Base-by-base conservation (phyloP, 2,113 vertebrate species). In the Otus sunia region DNA sequence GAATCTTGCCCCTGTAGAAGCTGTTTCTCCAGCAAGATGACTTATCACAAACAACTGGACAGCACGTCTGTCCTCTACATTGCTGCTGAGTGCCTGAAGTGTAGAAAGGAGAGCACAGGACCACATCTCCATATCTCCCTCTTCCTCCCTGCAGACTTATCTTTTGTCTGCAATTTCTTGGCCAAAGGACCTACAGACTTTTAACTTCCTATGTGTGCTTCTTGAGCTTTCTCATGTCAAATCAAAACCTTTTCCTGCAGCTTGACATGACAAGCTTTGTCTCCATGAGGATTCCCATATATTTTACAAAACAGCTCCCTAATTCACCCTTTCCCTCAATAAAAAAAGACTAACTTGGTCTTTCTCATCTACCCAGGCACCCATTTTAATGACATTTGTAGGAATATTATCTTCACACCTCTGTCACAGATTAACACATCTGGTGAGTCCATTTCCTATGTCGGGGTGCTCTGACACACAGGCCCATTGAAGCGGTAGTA, bases 371-470 rank as follows among this genome's bases (percentile, higher is more conserved):
- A 45, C 26, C 43, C 29, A 12, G 43, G 23, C 43, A 76, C 36
- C 10, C 15, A 36, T 76, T 73, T 64, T 26, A 20, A 19, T 68
- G 47, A 43, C 8, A 36, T 76, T 32, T 60, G 26, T 37, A 68
- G 67, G 34, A 94, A 50, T 55, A 62, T 73, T 50, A 12, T 47
- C 36, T 74, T 69, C 36, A 47, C 15, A 27, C 1, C 23, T 62
- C 19, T 69, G 22, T 20, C 45, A 19, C 5, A 47, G 11, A 30
- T 39, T n/a, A n/a, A 17, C 23, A 49, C 12, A 49, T 12, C 69
- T 36, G n/a, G 8, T 0, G 1, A 82, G 23, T 32, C 67, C 14
- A 9, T 88, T 10, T 30, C 64, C 74, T 60, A 8, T 0, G 0
- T 6, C 52, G 53, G 20, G 30, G 15, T 14, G 30, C 7, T 63